Conservation (phyloP, 2,888 invertebrate genomes). For the Chaitophorus viminalis region DNA sequence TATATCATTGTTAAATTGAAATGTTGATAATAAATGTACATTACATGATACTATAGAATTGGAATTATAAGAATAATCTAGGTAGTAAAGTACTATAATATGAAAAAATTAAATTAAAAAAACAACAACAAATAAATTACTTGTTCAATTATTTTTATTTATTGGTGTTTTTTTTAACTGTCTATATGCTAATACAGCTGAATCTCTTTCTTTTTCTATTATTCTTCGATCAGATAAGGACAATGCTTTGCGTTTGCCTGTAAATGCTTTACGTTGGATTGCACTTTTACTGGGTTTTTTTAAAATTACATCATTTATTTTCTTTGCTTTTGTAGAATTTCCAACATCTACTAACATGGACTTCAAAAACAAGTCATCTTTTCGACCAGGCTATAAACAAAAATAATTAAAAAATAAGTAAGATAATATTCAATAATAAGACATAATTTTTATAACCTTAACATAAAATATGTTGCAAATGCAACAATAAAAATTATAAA, state of each 20-base stretch:
- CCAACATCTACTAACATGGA: slow-evolving; percentile 67
- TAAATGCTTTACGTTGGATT: slow-evolving; percentile 65
- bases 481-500: not conserved
- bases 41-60: no score
- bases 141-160: slow-evolving; percentile 32
- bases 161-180: slow-evolving; percentile 63
- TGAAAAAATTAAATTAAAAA: no score
- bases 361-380: slow-evolving; percentile 74
- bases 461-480: not conserved
- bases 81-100: no score
- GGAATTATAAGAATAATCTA: no score
- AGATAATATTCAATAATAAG: not conserved
- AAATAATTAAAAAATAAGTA: slow-evolving; percentile 55
- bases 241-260: slow-evolving; percentile 74
- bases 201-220: slow-evolving; percentile 72
- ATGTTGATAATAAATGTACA: no score
- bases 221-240: slow-evolving; percentile 72
- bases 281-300: slow-evolving; percentile 64
- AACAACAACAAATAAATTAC: not conserved
- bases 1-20: no score
- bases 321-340: slow-evolving; percentile 43
- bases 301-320: slow-evolving; percentile 51
- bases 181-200: slow-evolving; percentile 73
- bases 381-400: slow-evolving; percentile 72
- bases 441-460: not conserved